Percentiles rank a stretch among this genome's conserved stretches.
phyloP scores from a whole-genome alignment of 2,113 vertebrate species.

The Enhydra lutris region DNA sequence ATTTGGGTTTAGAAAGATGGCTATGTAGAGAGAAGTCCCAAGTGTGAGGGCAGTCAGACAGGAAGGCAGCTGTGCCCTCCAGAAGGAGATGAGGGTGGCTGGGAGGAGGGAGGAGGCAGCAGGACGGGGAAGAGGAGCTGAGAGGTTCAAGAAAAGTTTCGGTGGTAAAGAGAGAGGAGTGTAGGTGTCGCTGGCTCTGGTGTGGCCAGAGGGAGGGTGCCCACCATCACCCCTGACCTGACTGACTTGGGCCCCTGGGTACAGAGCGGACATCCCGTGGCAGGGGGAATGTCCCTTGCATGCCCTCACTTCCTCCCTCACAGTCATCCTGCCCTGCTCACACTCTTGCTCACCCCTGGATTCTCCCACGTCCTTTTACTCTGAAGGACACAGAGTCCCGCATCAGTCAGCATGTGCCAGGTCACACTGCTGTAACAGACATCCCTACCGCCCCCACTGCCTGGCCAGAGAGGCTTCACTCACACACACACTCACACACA shows the following conservation, averaged over 20 bases:
- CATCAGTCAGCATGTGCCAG: neutral
- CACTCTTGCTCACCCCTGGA: neutral
- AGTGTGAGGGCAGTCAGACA: fast-evolving
- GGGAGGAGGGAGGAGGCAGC: neutral
- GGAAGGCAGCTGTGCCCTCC: neutral
- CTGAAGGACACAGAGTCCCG: neutral
- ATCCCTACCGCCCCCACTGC: neutral
- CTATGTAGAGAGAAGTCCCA: neutral
- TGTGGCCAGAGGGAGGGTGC: neutral
- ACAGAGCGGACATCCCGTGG: fast-evolving
- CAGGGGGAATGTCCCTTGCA: neutral
- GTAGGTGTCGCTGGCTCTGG: neutral
- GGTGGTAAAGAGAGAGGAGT: neutral
- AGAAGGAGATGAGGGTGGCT: neutral
- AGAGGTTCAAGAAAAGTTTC: neutral
- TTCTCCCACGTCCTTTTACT: neutral
- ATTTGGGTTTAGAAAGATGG: neutral
- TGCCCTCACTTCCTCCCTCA: neutral
- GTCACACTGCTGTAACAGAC: neutral
- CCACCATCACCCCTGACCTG: fast-evolving
- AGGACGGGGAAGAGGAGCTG: neutral
- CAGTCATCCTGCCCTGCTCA: neutral
- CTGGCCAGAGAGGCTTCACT: too few species aligned
- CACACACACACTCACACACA: neutral
- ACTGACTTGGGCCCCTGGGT: neutral